Evolutionary conservation across 2,888 invertebrate genomes (phyloP), one percentile per base, ranked within the genome.

Genomic region (Leptopterna dolabrata): DNA sequence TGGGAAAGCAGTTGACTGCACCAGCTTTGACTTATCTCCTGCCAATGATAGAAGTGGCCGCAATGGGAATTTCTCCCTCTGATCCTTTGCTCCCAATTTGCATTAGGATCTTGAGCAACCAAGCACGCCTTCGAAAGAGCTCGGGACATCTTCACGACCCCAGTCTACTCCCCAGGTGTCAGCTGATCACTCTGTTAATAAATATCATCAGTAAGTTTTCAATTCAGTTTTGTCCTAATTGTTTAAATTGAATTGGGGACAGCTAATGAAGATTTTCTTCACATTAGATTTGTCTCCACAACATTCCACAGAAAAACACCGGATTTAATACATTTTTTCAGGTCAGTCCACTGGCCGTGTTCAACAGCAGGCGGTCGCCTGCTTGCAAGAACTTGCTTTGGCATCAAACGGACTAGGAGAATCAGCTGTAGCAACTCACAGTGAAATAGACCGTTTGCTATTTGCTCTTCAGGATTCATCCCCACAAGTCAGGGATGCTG

Each of bases 21-120:
- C 95, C 97, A 0, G 95, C 95, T 0, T 97, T 97, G 92, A 95
- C 96, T 90, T 98, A 96, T 91, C 93, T 94, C 14, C 98, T 97
- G 92, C 95, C 96, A 16, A 93, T 98, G 90, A 92, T 98, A 4
- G 95, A 94, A 90, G 93, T 93, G 86, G 94, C 95, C 89, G 90
- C 94, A 71, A 90, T 93, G 11, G 92, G 88, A 27, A 86, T 88
- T 45, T 86, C 89, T 14, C 93, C 92, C 88, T 94, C 94, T 90
- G 93, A 93, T 86, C 92, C 93, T 45, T 92, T 95, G 88, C 92
- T 95, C 88, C 91, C 94, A 88, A 93, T 94, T 90, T 94, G 94
- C 0, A 92, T 95, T 24, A 94, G 95, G 88, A 93, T 96, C 71
- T 94, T 96, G 83, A 94, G 95, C 78, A 94, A 94, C 87, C 97